Conservation (phyloP, 1,140 invertebrate species). For the Aphaenogaster ashmeadi region DNA sequence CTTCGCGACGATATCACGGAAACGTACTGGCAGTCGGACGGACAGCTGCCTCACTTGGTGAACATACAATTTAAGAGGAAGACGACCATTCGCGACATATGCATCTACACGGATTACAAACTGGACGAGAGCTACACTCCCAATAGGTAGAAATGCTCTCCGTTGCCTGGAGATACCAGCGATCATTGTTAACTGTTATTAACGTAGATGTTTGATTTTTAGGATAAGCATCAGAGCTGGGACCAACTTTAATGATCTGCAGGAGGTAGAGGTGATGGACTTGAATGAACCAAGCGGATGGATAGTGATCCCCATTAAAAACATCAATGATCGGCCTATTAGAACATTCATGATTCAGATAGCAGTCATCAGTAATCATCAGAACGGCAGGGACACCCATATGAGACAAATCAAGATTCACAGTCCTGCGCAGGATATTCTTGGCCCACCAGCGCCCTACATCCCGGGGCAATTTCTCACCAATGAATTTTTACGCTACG, state of each 20-base stretch:
- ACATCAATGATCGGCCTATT: slow-evolving; percentile 95
- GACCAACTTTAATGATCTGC: slow-evolving; percentile 99
- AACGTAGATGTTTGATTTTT: slow-evolving; percentile 20
- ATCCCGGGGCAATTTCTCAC: slow-evolving; percentile 93
- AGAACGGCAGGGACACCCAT: slow-evolving; percentile 99
- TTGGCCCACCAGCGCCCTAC: slow-evolving; percentile 91
- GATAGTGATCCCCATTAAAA: slow-evolving; percentile 97
- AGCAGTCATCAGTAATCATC: slow-evolving; percentile 99
- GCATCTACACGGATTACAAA: slow-evolving; percentile 99
- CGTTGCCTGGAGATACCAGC: slow-evolving; percentile 27
- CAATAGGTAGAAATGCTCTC: slow-evolving; percentile 89
- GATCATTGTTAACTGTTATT: background rate
- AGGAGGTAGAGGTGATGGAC: slow-evolving; percentile 98
- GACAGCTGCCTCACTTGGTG: slow-evolving; percentile 98
- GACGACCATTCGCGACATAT: slow-evolving; percentile 98
- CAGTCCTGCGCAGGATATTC: slow-evolving; percentile 93
- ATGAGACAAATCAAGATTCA: slow-evolving; percentile 99
- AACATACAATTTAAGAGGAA: slow-evolving; percentile 99
- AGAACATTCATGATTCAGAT: slow-evolving; percentile 99
- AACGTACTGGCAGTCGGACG: slow-evolving; percentile 99
- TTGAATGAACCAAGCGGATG: slow-evolving; percentile 98
- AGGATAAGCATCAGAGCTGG: slow-evolving; percentile 98
- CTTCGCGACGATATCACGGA: slow-evolving; percentile 97
- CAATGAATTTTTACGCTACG: slow-evolving; percentile 93
- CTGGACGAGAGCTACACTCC: slow-evolving; percentile 99